A percentile compares a stretch with the other conserved stretches of the same genome.
phyloP scores from a whole-genome alignment of 2,113 vertebrate genomes.

The Syngnathus floridae region DNA sequence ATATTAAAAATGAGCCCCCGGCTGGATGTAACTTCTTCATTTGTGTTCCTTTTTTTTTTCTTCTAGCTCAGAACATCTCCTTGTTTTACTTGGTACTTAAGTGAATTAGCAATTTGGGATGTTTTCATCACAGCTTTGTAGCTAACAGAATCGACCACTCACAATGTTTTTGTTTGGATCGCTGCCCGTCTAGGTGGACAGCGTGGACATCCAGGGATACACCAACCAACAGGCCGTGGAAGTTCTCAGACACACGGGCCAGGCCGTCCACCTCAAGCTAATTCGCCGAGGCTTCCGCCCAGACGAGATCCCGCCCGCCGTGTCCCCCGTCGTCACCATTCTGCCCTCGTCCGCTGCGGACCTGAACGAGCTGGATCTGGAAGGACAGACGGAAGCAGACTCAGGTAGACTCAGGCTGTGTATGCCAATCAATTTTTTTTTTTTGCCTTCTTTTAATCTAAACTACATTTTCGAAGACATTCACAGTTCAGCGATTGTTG shows the following conservation, averaged over 20 bases:
- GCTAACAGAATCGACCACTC: not conserved
- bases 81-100: not conserved
- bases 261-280: constrained; percentile 83
- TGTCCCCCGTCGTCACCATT: constrained; percentile 26
- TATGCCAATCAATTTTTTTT: no score
- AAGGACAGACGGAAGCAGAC: constrained; percentile 32
- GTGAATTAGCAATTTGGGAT: not conserved
- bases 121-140: not conserved
- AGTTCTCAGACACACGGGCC: constrained; percentile 84
- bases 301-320: constrained; percentile 61
- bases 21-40: not conserved
- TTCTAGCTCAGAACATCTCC: not conserved
- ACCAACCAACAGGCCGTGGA: constrained; percentile 98
- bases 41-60: not conserved
- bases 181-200: constrained; percentile 78
- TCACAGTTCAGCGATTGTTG: no score
- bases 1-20: not conserved
- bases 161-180: not conserved
- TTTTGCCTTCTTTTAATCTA: no score
- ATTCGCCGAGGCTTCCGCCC: constrained; percentile 75
- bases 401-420: constrained; percentile 42
- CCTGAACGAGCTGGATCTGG: constrained; percentile 60
- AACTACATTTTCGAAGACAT: no score
- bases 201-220: constrained; percentile 88
- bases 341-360: constrained; percentile 22